Evolutionary conservation across 2,888 invertebrate genomes (phyloP), one percentile per base, ranked within the genome.

Genomic region (Micoletzkya japonica): DNA sequence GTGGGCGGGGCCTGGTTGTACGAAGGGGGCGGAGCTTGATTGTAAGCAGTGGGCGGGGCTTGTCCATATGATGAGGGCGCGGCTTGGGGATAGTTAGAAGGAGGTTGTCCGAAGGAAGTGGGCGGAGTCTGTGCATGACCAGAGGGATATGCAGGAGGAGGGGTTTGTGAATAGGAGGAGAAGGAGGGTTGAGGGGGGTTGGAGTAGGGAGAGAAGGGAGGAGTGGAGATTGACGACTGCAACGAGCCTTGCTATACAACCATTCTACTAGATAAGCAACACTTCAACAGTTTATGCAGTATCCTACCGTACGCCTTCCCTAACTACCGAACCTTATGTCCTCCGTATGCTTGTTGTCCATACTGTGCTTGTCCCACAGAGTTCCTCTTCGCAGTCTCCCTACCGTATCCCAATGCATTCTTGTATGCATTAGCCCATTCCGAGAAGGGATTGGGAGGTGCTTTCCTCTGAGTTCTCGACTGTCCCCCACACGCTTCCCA

Each of bases 401-500:
- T n/a, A 20, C 58, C n/a, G 20, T 24, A 34, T 10, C 58, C n/a
- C 6, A 66, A 56, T 26, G 56, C 66, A 6, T 54, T 56, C 3
- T 36, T 36, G 34, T 39, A 56, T 4, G 28, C 36, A 0, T 54
- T 36, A 28, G 37, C 34, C 50, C 58, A 32, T 7, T 28, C 26
- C 34, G 57, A 57, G n/a, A 44, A 37, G 6, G 68, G 68, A 68
- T 58, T 44, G 34, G 68, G 68, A n/a, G 68, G 68, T 1, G 57
- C 58, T 4, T 34, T 26, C 4, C 68, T 34, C 34, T 68, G 68
- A 4, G 68, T 68, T 6, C 68, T 57, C 30, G 57, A 34, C 49
- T 36, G 34, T 3, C 68, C 68, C 2, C 68, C 68, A 24, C 68
- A 68, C 32, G 68, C 68, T 24, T 57, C 58, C 68, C 68, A 68